phyloP scores from a whole-genome alignment of 1,140 invertebrate genomes.

The Melitaea cinxia region DNA sequence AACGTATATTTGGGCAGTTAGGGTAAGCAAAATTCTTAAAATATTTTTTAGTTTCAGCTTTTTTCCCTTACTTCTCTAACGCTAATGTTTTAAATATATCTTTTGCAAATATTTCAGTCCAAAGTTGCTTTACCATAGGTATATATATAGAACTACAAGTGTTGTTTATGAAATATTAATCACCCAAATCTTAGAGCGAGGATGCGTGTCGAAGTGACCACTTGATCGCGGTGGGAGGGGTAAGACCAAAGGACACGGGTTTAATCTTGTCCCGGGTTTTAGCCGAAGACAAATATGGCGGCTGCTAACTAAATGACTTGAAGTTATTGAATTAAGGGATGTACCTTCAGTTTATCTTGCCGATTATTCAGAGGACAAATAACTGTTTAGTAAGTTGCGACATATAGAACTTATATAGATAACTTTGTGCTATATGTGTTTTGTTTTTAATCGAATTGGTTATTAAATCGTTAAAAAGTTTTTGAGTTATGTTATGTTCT shows the following conservation, averaged over 20 bases:
- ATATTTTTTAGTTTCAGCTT: too few relatives aligned
- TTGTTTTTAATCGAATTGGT: too few relatives aligned
- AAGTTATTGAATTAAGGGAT: constrained; percentile 52
- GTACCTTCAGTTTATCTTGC: neutral
- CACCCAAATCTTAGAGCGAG: constrained; percentile 1
- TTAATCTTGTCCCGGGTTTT: constrained; percentile 51
- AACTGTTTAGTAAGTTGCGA: neutral
- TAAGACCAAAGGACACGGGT: constrained; percentile 38
- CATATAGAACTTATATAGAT: neutral
- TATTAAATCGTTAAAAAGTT: too few relatives aligned
- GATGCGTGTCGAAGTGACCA: constrained; percentile 2
- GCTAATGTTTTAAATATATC: too few relatives aligned
- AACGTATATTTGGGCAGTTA: too few relatives aligned
- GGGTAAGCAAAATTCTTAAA: too few relatives aligned
- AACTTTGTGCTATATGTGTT: too few relatives aligned
- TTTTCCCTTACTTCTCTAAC: too few relatives aligned
- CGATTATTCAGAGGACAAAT: constrained; percentile 1
- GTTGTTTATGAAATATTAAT: constrained; percentile 4
- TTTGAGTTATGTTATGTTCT: too few relatives aligned
- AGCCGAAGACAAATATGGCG: constrained; percentile 50
- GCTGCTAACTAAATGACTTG: constrained; percentile 44
- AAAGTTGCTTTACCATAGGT: neutral
- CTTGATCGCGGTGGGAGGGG: neutral
- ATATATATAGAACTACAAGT: neutral
- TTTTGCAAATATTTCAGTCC: too few relatives aligned